Evolutionary conservation across 2,888 invertebrate species (phyloP), one percentile per base, ranked within the genome.

Genomic region (Sphecodes monilicornis): DNA sequence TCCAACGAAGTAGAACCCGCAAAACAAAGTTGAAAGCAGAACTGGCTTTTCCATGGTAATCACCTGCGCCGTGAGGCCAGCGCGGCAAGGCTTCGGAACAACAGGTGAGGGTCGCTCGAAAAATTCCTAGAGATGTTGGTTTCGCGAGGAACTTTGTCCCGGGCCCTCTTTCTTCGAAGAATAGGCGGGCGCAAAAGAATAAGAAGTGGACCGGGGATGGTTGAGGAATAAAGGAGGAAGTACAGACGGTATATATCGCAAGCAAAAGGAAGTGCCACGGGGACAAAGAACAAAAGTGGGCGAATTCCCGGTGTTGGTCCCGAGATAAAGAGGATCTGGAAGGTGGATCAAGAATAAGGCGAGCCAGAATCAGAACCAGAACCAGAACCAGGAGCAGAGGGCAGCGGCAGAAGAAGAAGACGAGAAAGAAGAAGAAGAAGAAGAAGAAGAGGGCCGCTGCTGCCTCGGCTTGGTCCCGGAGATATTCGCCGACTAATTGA

Each of bases 401-500:
- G 50, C 64, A 64, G 18, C 10, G 8, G 18, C 29, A 29, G 60
- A 18, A 75, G 69, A 32, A 43, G 70, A 66, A 83, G 78, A 76
- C 66, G 54, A 71, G 78, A 84, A 74, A 60, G 75, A 80, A 80
- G 76, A 72, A 84, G 77, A 81, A 78, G 71, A 80, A 74, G 70
- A 85, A 76, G 89, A 80, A 86, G 87, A 89, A 86, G 87, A 82
- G 73, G 72, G 78, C 80, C 72, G 80, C 83, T 82, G 85, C 80
- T 86, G 50, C 6, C 50, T 50, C 83, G 88, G 85, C 88, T 86
- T 87, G 91, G 90, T 86, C 86, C 90, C 82, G 87, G 85, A 92
- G 93, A 92, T 93, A 92, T 93, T 93, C 90, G 90, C 92, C 90
- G 92, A 91, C 92, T 93, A 93, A 93, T 93, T 93, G 93, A 93